These are phyloP conservation scores for Coregonus ussuriensis DNA, from an alignment of 2,797 vertebrate species.

Conservation along the genomic window DNA sequence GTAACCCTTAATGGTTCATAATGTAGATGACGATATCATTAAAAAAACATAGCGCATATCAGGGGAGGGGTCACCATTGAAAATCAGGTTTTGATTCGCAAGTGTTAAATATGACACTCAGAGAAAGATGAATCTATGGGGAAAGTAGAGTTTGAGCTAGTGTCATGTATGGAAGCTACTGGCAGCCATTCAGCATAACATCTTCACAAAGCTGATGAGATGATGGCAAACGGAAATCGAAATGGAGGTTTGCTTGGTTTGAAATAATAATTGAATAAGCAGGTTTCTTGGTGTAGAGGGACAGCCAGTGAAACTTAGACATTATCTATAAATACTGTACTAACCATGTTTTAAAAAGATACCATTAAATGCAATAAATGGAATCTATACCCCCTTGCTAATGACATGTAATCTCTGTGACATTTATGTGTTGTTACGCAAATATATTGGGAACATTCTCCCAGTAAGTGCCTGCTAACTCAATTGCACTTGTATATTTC, in stretches of 20 bases:
- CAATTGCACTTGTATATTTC: constrained; percentile 71
- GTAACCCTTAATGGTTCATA: no score
- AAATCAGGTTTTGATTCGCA: no score
- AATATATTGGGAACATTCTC: constrained; percentile 70
- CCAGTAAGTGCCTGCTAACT: constrained; percentile 78
- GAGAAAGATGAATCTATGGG: no score
- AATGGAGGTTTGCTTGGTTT: constrained; percentile 31
- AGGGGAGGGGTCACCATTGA: no score
- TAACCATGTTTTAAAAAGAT: constrained; percentile 43
- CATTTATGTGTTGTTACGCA: constrained; percentile 78
- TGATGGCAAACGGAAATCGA: constrained; percentile 64
- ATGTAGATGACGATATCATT: no score
- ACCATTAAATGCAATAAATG: constrained; percentile 70
- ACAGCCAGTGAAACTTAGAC: not conserved
- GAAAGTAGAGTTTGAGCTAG: not conserved
- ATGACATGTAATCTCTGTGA: constrained; percentile 74
- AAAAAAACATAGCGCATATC: no score
- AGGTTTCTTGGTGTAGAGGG: constrained; percentile 43
- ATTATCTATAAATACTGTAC: constrained; percentile 57
- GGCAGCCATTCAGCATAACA: constrained; percentile 56
- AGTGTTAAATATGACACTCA: no score
- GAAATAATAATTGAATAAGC: constrained; percentile 68
- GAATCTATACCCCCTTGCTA: constrained; percentile 70
- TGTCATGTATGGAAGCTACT: constrained; percentile 59
- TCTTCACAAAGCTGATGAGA: constrained; percentile 50